Evolutionary conservation across 1,140 invertebrate genomes (phyloP).

Genomic region (Mactra quadrangularis): DNA sequence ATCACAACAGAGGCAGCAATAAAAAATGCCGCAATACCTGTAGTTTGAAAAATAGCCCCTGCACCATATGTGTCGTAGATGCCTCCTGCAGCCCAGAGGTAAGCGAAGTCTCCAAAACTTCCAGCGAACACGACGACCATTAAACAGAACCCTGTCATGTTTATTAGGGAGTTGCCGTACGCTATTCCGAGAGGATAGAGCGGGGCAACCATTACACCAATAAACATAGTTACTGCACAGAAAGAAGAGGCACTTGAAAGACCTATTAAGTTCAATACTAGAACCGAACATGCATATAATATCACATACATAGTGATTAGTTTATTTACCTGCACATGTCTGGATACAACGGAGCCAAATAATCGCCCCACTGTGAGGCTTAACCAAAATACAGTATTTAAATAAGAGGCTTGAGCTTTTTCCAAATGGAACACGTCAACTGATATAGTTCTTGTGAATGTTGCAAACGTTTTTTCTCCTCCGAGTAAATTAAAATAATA

Average conservation of each 20-base stretch:
- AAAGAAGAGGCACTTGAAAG: neutral
- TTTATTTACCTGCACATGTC: slow-evolving; percentile 5
- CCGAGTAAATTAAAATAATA: slow-evolving; percentile 54
- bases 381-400: slow-evolving; percentile 45
- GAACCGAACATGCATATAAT: slow-evolving; percentile 10
- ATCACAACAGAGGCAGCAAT: neutral
- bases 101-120: slow-evolving; percentile 50
- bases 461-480: slow-evolving; percentile 49
- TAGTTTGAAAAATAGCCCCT: neutral
- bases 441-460: slow-evolving; percentile 48
- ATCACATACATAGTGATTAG: slow-evolving; percentile 16
- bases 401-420: slow-evolving; percentile 39
- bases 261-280: slow-evolving; percentile 2
- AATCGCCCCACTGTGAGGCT: slow-evolving; percentile 47
- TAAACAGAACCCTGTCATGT: slow-evolving; percentile 47
- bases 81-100: slow-evolving; percentile 44
- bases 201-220: slow-evolving; percentile 39
- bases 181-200: slow-evolving; percentile 52
- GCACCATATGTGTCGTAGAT: slow-evolving; percentile 50
- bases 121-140: slow-evolving; percentile 46
- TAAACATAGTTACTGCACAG: slow-evolving; percentile 21
- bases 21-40: slow-evolving; percentile 2
- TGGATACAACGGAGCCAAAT: slow-evolving; percentile 18
- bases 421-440: slow-evolving; percentile 47
- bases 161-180: slow-evolving; percentile 37